phyloP scores from a whole-genome alignment of 2,113 vertebrate genomes.

The Onychorhynchus coronatus region DNA sequence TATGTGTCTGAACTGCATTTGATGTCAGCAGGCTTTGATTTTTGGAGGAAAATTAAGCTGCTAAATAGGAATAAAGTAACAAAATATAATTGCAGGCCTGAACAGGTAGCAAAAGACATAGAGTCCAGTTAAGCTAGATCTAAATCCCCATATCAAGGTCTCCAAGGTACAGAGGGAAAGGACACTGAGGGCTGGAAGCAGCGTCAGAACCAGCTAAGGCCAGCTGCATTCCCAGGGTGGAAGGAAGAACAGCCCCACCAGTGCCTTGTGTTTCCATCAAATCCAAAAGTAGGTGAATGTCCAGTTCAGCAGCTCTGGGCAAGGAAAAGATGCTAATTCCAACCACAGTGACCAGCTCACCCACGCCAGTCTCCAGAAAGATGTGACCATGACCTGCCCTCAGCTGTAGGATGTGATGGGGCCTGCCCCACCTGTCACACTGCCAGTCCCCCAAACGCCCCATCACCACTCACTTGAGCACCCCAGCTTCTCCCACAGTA shows the following conservation, averaged over 20 bases:
- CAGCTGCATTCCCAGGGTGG: neutral
- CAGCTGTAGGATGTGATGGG: neutral
- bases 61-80: neutral
- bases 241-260: neutral
- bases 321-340: neutral
- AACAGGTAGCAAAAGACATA: neutral
- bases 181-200: neutral
- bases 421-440: neutral
- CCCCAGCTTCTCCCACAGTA: neutral
- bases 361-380: neutral
- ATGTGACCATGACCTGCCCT: neutral
- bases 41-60: neutral
- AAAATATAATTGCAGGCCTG: neutral
- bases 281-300: neutral
- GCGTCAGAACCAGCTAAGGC: neutral
- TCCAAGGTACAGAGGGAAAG: neutral
- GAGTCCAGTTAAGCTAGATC: neutral
- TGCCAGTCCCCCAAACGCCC: fast-evolving
- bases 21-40: neutral
- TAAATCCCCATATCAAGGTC: neutral
- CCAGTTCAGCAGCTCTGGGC: neutral
- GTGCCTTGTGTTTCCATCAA: neutral
- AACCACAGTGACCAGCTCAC: neutral
- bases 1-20: neutral
- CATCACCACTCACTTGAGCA: fast-evolving